Evolutionary conservation across 2,113 vertebrate species (phyloP).

Genomic region (Leucopsar rothschildi): DNA sequence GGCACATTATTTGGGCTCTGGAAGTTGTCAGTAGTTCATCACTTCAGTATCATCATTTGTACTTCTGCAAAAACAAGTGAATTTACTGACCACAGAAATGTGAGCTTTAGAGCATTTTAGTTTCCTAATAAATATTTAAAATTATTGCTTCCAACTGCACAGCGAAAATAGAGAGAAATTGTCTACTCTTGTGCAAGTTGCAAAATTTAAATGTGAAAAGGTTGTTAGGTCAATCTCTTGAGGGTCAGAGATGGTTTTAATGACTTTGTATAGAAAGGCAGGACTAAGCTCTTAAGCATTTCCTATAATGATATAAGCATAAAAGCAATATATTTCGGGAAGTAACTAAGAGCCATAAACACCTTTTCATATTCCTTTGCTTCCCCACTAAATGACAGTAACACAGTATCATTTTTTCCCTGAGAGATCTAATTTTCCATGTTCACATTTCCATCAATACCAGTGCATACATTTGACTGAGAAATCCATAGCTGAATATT

Average conservation of each 20-base stretch:
- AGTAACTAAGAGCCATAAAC: not conserved
- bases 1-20: not conserved
- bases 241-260: not conserved
- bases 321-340: not conserved
- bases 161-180: not conserved
- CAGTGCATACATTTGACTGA: not conserved
- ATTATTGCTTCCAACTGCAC: not conserved
- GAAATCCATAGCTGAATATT: not conserved
- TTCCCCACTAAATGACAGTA: not conserved
- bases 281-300: not conserved
- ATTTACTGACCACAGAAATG: not conserved
- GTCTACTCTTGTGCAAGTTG: not conserved
- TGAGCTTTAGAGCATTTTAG: not conserved
- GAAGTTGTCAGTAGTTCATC: not conserved
- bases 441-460: not conserved
- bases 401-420: not conserved
- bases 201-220: not conserved
- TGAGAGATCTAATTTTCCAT: not conserved
- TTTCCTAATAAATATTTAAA: conserved; percentile 3
- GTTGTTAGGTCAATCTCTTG: not conserved
- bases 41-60: not conserved
- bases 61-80: not conserved
- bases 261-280: not conserved
- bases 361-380: not conserved
- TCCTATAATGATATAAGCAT: not conserved